Conservation (phyloP, 1,140 invertebrate species). For the Bombus impatiens region DNA sequence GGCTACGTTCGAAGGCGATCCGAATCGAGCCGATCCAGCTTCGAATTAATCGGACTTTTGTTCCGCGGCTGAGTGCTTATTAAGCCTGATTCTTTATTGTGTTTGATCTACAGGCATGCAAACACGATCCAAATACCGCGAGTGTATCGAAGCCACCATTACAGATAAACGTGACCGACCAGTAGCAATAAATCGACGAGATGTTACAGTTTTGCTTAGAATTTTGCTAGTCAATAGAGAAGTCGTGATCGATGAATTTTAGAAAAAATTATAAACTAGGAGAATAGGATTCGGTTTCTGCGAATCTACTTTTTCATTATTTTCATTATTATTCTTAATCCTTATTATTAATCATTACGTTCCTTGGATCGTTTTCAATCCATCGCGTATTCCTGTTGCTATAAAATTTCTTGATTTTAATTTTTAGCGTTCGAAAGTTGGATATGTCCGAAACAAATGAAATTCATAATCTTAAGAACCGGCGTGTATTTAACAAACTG, state of each 20-base stretch:
- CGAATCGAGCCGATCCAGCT: constrained; percentile 48
- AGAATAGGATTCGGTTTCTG: background rate
- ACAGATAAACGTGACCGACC: constrained; percentile 42
- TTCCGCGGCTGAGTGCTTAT: constrained; percentile 78
- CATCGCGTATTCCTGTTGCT: too few species aligned
- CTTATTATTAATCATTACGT: too few species aligned
- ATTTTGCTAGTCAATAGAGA: background rate
- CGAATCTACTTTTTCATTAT: background rate
- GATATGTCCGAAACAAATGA: background rate
- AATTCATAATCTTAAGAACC: background rate
- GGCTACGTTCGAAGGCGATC: constrained; percentile 43
- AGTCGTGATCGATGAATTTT: background rate
- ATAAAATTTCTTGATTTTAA: background rate
- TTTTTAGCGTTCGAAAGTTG: background rate
- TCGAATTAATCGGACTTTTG: constrained; percentile 79
- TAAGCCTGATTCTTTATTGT: constrained; percentile 67
- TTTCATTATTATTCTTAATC: too few species aligned
- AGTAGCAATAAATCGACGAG: background rate
- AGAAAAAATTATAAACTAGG: background rate
- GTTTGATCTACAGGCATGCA: constrained; percentile 69
- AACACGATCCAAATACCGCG: constrained; percentile 62
- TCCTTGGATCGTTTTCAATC: too few species aligned
- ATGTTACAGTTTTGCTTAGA: background rate
- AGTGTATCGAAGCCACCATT: constrained; percentile 25
- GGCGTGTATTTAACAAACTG: background rate